These are phyloP conservation scores for Andrena bucephala DNA, from an alignment of 2,888 invertebrate genomes.

Conservation along the genomic window DNA sequence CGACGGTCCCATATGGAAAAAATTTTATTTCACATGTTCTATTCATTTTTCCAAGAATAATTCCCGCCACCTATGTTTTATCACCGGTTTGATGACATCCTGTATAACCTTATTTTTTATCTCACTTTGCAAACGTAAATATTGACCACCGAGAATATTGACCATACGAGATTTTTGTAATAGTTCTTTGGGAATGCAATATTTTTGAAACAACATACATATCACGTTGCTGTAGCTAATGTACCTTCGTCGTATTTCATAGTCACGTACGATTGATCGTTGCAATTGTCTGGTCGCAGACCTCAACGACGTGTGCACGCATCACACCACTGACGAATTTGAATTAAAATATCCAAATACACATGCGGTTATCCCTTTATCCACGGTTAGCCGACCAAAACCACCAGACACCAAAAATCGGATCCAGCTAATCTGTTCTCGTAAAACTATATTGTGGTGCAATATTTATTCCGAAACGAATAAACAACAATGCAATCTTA, in stretches of 20 bases:
- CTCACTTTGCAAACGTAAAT: no score
- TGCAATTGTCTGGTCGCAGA: constrained; percentile 24
- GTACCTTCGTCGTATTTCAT: constrained; percentile 22
- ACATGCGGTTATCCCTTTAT: not conserved
- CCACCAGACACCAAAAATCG: not conserved
- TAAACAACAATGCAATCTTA: not conserved
- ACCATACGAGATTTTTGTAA: not conserved
- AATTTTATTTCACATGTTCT: no score
- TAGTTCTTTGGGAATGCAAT: not conserved
- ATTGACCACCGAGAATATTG: no score
- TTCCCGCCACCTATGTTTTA: no score
- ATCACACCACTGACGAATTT: constrained; percentile 4
- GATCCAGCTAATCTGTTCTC: not conserved
- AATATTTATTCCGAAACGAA: not conserved
- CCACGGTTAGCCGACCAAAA: not conserved
- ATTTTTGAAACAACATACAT: not conserved
- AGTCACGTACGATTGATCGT: constrained; percentile 18
- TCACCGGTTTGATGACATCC: no score
- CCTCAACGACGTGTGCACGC: constrained; percentile 16
- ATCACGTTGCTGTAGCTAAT: not conserved
- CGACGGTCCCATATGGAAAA: no score
- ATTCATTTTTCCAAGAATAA: no score
- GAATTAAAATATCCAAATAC: constrained; percentile 20
- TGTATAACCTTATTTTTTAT: no score
- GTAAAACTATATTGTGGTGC: not conserved